phyloP scores from a whole-genome alignment of 2,113 vertebrate genomes.

The Colossoma macropomum region DNA sequence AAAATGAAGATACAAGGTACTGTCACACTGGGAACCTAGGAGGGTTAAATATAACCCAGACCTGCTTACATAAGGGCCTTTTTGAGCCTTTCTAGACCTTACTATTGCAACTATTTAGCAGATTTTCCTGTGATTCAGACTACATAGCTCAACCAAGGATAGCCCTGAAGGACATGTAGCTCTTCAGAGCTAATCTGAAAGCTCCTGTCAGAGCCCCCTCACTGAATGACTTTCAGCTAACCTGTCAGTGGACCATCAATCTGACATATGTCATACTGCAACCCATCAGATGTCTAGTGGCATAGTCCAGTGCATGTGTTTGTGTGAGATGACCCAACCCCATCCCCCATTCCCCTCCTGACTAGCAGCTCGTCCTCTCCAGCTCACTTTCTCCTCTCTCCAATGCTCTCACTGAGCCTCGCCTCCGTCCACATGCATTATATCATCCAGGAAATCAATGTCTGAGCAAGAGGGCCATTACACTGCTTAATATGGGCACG shows the following conservation, averaged over 20 bases:
- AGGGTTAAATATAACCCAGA: background rate
- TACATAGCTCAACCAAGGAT: slow-evolving; percentile 35
- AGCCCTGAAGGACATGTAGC: slow-evolving; percentile 46
- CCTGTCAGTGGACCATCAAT: slow-evolving; percentile 42
- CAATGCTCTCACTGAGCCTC: slow-evolving; percentile 39
- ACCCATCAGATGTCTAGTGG: slow-evolving; percentile 37
- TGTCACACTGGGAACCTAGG: too few relatives aligned
- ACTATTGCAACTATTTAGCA: background rate
- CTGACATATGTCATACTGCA: slow-evolving; percentile 32
- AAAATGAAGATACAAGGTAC: too few relatives aligned
- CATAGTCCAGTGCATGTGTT: background rate
- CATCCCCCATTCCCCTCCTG: background rate
- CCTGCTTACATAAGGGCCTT: background rate
- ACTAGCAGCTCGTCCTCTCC: slow-evolving; percentile 52
- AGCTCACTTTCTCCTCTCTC: slow-evolving; percentile 50
- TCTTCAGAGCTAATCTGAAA: slow-evolving; percentile 36
- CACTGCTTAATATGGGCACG: slow-evolving; percentile 42
- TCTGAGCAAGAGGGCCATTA: slow-evolving; percentile 50
- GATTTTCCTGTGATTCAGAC: background rate
- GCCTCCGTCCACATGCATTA: slow-evolving; percentile 58
- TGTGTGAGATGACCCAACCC: slow-evolving; percentile 19
- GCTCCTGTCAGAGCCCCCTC: slow-evolving; percentile 41
- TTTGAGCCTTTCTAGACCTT: background rate
- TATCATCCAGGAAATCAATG: slow-evolving; percentile 56
- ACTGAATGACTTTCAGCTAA: slow-evolving; percentile 53